These are phyloP conservation scores for Argyra leucocephala DNA, from an alignment of 2,888 invertebrate species.

Conservation along the genomic window DNA sequence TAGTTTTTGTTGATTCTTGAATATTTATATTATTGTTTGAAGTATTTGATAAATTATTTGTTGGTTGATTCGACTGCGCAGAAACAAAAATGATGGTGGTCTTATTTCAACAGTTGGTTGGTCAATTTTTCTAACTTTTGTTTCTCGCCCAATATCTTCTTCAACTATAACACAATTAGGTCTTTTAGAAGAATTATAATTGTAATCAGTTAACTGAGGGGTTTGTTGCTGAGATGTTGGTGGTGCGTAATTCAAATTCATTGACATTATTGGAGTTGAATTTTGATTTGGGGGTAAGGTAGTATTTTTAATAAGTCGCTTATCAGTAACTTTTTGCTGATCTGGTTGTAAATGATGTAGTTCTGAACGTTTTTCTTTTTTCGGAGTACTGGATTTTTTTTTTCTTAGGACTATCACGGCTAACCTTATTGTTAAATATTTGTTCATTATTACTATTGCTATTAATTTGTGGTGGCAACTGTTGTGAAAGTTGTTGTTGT, in stretches of 20 bases:
- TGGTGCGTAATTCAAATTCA: conserved; percentile 22
- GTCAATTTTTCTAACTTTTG: conserved; percentile 37
- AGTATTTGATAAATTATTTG: neutral
- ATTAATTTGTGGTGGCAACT: conserved; percentile 14
- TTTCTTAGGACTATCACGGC: conserved; percentile 39
- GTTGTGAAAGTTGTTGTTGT: conserved; percentile 25
- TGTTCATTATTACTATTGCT: conserved; percentile 21
- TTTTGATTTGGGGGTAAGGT: conserved; percentile 15
- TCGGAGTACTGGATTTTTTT: conserved; percentile 29
- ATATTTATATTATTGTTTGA: conserved; percentile 12
- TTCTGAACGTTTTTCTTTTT: conserved; percentile 31
- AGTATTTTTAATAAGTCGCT: conserved; percentile 11
- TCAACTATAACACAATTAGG: conserved; percentile 21
- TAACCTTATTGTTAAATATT: conserved; percentile 26
- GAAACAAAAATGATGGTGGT: conserved; percentile 9
- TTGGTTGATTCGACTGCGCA: neutral
- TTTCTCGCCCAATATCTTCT: conserved; percentile 34
- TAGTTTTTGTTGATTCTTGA: conserved; percentile 19
- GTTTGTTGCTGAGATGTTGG: conserved; percentile 28
- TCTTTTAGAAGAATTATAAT: neutral
- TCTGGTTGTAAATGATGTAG: neutral
- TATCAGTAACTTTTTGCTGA: neutral
- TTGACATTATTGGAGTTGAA: conserved; percentile 17
- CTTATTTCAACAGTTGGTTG: conserved; percentile 16
- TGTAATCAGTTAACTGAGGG: conserved; percentile 4